Percentiles rank a stretch among this genome's conserved stretches.
phyloP scores from a whole-genome alignment of 2,113 vertebrate species.

The Canis aureus region DNA sequence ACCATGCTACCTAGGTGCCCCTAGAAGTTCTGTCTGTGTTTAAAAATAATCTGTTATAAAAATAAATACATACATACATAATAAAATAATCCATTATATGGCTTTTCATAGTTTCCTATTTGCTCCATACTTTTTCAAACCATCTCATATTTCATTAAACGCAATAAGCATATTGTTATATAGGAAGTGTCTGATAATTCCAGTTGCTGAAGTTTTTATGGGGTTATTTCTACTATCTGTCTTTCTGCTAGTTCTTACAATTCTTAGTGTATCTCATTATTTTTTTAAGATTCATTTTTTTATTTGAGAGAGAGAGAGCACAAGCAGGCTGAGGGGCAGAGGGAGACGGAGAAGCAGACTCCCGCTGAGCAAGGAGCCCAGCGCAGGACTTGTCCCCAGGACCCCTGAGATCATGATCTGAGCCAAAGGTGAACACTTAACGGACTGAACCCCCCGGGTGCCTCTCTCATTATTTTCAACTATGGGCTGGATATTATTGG shows the following conservation, averaged over 20 bases:
- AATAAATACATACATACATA: too few relatives aligned
- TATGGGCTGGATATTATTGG: neutral
- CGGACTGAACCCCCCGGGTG: too few relatives aligned
- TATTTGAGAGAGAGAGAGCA: too few relatives aligned
- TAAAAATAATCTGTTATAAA: too few relatives aligned
- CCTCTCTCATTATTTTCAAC: neutral
- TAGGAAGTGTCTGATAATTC: neutral
- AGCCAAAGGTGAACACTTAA: too few relatives aligned
- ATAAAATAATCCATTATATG: too few relatives aligned
- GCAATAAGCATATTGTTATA: neutral
- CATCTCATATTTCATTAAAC: neutral
- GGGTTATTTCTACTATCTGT: neutral
- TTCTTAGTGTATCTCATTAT: neutral
- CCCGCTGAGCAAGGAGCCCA: too few relatives aligned
- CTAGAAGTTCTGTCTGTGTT: neutral
- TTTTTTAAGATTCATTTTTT: neutral
- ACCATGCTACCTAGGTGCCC: neutral
- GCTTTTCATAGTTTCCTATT: neutral
- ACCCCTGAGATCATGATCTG: too few relatives aligned
- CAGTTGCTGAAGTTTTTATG: neutral
- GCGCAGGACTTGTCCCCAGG: too few relatives aligned
- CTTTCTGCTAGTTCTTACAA: neutral
- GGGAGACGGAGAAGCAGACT: too few relatives aligned
- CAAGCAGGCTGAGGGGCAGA: too few relatives aligned
- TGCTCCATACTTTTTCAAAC: neutral